Evolutionary conservation across 2,888 invertebrate genomes (phyloP).

Genomic region (Vesta saturnalis): DNA sequence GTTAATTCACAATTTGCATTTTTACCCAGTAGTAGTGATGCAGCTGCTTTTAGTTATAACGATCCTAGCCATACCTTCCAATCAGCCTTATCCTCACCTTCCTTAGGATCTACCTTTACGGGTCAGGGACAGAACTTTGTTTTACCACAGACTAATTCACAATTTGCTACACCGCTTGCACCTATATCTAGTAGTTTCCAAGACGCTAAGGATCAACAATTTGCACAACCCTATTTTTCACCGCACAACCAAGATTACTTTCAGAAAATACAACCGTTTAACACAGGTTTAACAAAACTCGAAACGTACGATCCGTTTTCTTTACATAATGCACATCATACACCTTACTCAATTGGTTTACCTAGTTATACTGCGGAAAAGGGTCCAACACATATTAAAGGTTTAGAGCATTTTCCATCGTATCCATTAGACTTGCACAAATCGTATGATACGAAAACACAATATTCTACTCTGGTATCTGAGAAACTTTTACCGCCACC

Average conservation of each 20-base stretch:
- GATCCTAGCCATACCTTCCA: constrained; percentile 5
- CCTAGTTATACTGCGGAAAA: background rate
- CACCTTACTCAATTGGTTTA: constrained; percentile 3
- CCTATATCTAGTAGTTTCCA: background rate
- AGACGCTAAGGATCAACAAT: background rate
- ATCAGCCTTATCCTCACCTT: background rate
- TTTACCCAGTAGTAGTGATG: constrained; percentile 15
- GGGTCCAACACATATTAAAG: background rate
- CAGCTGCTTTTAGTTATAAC: background rate
- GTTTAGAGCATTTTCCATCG: constrained; percentile 22
- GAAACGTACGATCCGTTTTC: constrained; percentile 14
- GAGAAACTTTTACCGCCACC: constrained; percentile 7
- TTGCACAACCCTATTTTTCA: background rate
- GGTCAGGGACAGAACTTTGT: background rate
- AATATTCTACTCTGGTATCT: background rate
- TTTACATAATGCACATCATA: background rate
- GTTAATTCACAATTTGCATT: constrained; percentile 7
- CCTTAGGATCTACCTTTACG: background rate
- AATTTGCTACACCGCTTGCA: background rate
- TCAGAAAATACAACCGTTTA: background rate
- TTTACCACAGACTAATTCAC: background rate
- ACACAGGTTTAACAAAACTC: background rate
- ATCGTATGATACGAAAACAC: background rate
- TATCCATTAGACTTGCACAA: constrained; percentile 13
- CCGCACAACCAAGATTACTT: background rate